Percentiles rank a stretch among this genome's conserved stretches.
Evolutionary conservation across 2,113 vertebrate genomes (phyloP).

Genomic region (Puntigrus tetrazona): DNA sequence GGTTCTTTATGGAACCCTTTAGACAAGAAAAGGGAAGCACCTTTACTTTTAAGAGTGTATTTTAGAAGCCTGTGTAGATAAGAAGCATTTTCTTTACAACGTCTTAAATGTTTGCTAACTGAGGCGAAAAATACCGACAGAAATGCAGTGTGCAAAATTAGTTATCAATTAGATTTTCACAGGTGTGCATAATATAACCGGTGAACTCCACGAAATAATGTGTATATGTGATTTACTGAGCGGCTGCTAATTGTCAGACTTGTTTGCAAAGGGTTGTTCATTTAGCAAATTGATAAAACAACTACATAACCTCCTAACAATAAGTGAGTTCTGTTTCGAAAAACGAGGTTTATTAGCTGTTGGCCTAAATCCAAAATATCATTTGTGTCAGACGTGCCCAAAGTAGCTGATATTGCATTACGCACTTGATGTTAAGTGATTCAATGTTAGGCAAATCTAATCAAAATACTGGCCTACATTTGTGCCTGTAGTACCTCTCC

Average conservation of each 20-base stretch:
- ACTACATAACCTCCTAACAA: neutral
- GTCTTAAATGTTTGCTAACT: neutral
- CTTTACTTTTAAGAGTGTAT: neutral
- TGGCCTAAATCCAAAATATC: neutral
- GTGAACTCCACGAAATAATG: neutral
- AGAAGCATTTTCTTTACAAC: neutral
- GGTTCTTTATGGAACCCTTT: too few relatives aligned
- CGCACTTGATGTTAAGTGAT: neutral
- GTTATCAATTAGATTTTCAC: neutral
- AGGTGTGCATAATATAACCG: neutral
- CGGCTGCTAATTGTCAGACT: neutral
- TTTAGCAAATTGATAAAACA: neutral
- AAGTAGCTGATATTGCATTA: neutral
- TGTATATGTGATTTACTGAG: too few relatives aligned
- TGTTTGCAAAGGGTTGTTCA: neutral
- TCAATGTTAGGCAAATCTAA: neutral
- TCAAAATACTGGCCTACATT: neutral
- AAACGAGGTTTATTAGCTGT: neutral
- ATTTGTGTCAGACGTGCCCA: neutral
- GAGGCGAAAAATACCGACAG: neutral
- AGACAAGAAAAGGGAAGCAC: too few relatives aligned
- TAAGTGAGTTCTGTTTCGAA: neutral
- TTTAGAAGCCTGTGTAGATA: too few relatives aligned
- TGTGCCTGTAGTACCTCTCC: constrained; percentile 23
- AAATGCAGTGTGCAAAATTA: neutral